Percentiles rank a stretch among this genome's conserved stretches.
phyloP scores from a whole-genome alignment of 2,888 invertebrate genomes.

The Leucophenga montana region DNA sequence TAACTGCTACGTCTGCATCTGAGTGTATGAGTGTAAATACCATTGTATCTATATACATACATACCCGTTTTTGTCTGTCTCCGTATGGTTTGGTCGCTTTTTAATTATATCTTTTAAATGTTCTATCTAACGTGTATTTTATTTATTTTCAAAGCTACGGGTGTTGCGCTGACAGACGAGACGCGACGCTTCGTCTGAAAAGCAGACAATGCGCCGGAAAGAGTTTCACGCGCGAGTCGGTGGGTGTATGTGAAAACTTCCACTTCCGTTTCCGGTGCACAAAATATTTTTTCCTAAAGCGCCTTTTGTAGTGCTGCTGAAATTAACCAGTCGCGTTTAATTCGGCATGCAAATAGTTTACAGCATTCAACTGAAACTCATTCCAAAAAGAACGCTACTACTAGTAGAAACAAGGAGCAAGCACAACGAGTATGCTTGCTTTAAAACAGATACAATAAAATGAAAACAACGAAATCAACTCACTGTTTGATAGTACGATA shows the following conservation, averaged over 20 bases:
- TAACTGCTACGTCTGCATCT: conserved; percentile 33
- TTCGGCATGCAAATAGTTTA: conserved; percentile 62
- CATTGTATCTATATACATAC: too few species aligned
- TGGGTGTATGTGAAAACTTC: conserved; percentile 52
- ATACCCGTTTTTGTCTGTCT: conserved; percentile 33
- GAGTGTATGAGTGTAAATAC: conserved; percentile 38
- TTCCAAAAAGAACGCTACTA: background rate
- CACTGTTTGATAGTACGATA: too few species aligned
- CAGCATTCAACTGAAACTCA: background rate
- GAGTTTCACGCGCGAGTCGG: conserved; percentile 41
- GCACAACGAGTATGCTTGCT: background rate
- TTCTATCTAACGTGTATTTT: conserved; percentile 64
- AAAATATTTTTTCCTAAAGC: conserved; percentile 33
- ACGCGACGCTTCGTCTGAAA: conserved; percentile 8
- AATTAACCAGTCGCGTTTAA: conserved; percentile 66
- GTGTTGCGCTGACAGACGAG: conserved; percentile 25
- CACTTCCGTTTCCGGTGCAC: conserved; percentile 47
- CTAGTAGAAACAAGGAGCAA: background rate
- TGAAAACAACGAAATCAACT: background rate
- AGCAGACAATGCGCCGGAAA: conserved; percentile 61
- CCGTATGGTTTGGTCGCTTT: conserved; percentile 50
- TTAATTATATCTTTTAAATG: conserved; percentile 67
- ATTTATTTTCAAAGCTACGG: conserved; percentile 65
- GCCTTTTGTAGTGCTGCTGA: conserved; percentile 43
- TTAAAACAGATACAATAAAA: background rate